A percentile compares a stretch with the other conserved stretches of the same genome.
These are phyloP conservation scores for Pseudorhombus dupliciocellatus DNA, from an alignment of 2,113 vertebrate species.

Conservation along the genomic window DNA sequence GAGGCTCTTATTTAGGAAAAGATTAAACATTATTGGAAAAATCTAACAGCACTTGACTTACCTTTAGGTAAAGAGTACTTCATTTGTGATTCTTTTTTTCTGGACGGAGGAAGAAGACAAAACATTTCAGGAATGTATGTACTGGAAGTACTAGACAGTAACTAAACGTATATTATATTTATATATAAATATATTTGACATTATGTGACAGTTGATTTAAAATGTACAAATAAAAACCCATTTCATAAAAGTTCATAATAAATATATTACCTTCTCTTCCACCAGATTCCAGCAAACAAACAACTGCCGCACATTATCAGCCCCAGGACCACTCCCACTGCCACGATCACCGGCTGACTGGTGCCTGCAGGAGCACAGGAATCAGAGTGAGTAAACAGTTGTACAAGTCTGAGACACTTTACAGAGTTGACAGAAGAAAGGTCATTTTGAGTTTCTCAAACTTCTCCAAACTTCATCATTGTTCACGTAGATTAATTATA, in stretches of 20 bases:
- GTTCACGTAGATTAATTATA: background rate
- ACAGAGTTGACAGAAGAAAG: constrained; percentile 1
- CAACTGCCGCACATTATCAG: constrained; percentile 80
- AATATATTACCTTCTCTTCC: constrained; percentile 82
- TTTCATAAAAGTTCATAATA: background rate
- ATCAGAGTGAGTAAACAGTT: constrained; percentile 23
- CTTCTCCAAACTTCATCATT: background rate
- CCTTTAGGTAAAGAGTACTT: constrained; percentile 76
- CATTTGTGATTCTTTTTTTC: constrained; percentile 71
- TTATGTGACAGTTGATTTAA: no score
- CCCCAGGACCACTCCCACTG: constrained; percentile 79
- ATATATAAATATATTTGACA: background rate
- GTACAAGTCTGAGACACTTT: constrained; percentile 28
- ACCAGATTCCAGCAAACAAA: constrained; percentile 82
- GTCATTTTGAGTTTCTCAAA: background rate
- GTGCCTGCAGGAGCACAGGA: constrained; percentile 46
- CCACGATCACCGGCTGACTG: constrained; percentile 78
- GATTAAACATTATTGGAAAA: background rate
- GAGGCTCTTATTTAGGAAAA: constrained; percentile 3
- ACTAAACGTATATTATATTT: no score
- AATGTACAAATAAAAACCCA: background rate
- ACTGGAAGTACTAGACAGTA: no score
- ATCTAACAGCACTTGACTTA: constrained; percentile 42
- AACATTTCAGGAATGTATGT: background rate
- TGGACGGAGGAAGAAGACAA: constrained; percentile 30